Base-by-base conservation (phyloP, 2,797 vertebrate species). In the Crypturellus tataupa region DNA sequence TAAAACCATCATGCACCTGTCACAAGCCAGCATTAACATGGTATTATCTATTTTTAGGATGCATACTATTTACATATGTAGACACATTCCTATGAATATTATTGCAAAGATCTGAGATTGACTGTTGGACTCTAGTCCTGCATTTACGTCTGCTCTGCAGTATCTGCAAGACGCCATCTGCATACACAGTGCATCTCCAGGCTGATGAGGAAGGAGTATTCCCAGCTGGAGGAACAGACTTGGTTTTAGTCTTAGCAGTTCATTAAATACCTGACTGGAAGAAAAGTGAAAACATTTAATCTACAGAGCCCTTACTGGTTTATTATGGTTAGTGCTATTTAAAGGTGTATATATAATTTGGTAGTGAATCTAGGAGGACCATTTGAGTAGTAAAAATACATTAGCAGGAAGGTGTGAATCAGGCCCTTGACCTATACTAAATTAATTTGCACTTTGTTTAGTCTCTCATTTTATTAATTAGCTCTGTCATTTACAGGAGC, bases 401-500 rank as follows among this genome's bases (percentile, higher is more conserved):
- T 80, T 31, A 78, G 55, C 29, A 39, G 11, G 25, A 78, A 55
- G 18, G 56, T 9, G 7, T 82, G 40, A 91, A 55, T 79, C 55
- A 51, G 31, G 79, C 29, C 37, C 15, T 4, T 87, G 31, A 8
- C 37, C 40, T 62, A 8, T 24, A 64, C 21, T 75, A 37, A 92
- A 85, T 86, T 59, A 77, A 65, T 55, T 18, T 72, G 69, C 59
- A 78, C 8, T 90, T 88, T 93, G 89, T 84, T 90, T 65, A 40
- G 13, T 84, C 10, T 84, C n/a, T 86, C 21, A 14, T n/a, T 21
- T 76, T 94, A 73, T 83, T 84, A 33, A 37, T 92, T 80, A 25
- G 7, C 37, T 44, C 3, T 29, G 3, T 39, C 33, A 65, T 73
- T 91, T 95, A 13, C 94, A 99, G 99, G 99, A 84, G 99, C 99